These are phyloP conservation scores for Brachionus koreanus DNA, from an alignment of 1,140 invertebrate genomes.

Conservation along the genomic window DNA sequence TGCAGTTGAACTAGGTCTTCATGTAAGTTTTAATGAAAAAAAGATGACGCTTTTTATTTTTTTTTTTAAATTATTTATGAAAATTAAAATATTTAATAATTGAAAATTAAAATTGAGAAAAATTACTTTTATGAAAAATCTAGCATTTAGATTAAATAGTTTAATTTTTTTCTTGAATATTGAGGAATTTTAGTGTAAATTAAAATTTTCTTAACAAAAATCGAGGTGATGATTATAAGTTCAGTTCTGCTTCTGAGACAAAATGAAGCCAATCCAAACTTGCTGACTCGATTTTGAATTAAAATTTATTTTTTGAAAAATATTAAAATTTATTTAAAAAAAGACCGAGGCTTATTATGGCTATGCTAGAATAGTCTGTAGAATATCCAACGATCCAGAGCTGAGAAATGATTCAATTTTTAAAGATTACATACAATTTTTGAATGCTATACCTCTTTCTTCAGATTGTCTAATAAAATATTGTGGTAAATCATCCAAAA, in stretches of 20 bases:
- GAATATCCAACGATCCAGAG: not conserved
- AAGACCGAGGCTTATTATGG: constrained; percentile 19
- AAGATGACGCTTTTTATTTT: constrained; percentile 38
- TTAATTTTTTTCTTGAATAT: not conserved
- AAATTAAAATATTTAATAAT: constrained; percentile 19
- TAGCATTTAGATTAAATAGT: not conserved
- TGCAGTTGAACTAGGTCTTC: constrained; percentile 30
- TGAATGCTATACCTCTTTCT: constrained; percentile 36
- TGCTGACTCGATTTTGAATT: constrained; percentile 39
- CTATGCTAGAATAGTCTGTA: constrained; percentile 25
- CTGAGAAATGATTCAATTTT: constrained; percentile 21
- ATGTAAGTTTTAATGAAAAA: constrained; percentile 2
- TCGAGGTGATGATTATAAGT: constrained; percentile 40
- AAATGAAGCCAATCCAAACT: constrained; percentile 26
- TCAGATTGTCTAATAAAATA: constrained; percentile 39
- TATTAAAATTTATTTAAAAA: not conserved
- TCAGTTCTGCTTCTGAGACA: constrained; percentile 44
- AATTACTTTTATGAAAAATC: not conserved
- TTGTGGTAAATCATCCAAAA: not conserved
- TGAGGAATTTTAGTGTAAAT: not conserved
- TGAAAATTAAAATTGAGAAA: not conserved
- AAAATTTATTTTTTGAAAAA: not conserved
- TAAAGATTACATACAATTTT: constrained; percentile 43
- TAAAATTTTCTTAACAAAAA: not conserved
- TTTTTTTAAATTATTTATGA: not conserved